A percentile compares a stretch with the other conserved stretches of the same genome.
phyloP scores from a whole-genome alignment of 1,140 invertebrate genomes.

The Drosophila dunni region DNA sequence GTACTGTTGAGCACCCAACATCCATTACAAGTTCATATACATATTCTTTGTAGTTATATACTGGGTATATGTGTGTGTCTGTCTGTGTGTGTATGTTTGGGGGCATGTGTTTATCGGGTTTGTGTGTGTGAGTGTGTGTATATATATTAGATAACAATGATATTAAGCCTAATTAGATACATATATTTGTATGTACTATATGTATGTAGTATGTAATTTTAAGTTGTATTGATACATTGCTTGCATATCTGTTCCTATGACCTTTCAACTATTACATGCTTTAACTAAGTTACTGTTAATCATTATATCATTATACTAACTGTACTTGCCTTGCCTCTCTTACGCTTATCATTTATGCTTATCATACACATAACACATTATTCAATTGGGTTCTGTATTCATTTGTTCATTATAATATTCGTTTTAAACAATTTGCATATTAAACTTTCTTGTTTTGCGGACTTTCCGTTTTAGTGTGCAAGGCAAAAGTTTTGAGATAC shows the following conservation, averaged over 20 bases:
- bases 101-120: constrained; percentile 24
- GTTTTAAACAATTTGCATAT: constrained; percentile 49
- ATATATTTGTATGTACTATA: constrained; percentile 9
- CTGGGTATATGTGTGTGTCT: constrained; percentile 39
- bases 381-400: constrained; percentile 19
- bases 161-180: constrained; percentile 75
- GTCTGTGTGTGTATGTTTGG: constrained; percentile 36
- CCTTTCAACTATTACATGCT: constrained; percentile 76
- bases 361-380: constrained; percentile 73
- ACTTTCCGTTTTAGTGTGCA: constrained; percentile 42
- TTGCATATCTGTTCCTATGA: constrained; percentile 45
- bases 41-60: constrained; percentile 65
- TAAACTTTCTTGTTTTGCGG: constrained; percentile 34
- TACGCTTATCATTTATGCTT: constrained; percentile 48
- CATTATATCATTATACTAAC: constrained; percentile 73
- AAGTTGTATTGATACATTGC: constrained; percentile 69
- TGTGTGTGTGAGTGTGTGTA: constrained; percentile 53
- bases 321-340: constrained; percentile 58
- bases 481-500: constrained; percentile 54
- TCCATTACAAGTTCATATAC: constrained; percentile 72
- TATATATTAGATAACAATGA: constrained; percentile 83
- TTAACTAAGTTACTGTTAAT: constrained; percentile 76
- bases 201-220: constrained; percentile 60
- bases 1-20: constrained; percentile 28
- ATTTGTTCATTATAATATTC: constrained; percentile 41